These are phyloP conservation scores for Rhizomys pruinosus DNA, from an alignment of 2,113 vertebrate species.

Conservation along the genomic window DNA sequence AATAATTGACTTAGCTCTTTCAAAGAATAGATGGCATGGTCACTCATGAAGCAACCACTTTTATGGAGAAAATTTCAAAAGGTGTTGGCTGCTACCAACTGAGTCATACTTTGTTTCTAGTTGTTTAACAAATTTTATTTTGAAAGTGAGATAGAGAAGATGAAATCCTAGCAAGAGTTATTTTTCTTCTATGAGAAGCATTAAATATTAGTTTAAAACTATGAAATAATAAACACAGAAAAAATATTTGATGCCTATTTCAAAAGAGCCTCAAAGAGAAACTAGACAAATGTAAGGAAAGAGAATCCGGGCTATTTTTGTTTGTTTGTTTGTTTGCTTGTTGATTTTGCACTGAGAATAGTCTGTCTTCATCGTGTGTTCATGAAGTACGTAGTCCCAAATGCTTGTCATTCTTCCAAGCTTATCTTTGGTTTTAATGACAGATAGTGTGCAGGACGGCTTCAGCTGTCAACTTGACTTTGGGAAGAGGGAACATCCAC, in stretches of 20 bases:
- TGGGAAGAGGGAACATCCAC: no score
- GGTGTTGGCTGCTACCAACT: constrained; percentile 3
- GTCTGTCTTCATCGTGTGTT: background rate
- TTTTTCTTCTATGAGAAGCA: background rate
- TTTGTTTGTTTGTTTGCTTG: no score
- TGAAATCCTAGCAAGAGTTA: background rate
- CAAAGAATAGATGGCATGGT: background rate
- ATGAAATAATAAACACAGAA: background rate
- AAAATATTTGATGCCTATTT: background rate
- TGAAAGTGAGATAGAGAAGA: background rate
- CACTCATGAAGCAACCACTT: constrained; percentile 46
- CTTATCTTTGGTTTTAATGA: background rate
- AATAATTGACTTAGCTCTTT: constrained; percentile 66
- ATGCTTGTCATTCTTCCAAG: background rate
- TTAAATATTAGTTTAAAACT: constrained; percentile 2
- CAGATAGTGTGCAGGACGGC: no score
- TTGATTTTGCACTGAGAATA: background rate
- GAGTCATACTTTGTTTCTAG: constrained; percentile 24
- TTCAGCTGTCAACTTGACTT: no score
- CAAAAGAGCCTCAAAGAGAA: background rate
- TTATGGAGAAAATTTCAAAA: constrained; percentile 58
- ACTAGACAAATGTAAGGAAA: background rate
- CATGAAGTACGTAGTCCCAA: background rate
- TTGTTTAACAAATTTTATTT: constrained; percentile 42
- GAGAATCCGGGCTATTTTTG: background rate